phyloP scores from a whole-genome alignment of 2,113 vertebrate genomes.

The Hippoglossus stenolepis region DNA sequence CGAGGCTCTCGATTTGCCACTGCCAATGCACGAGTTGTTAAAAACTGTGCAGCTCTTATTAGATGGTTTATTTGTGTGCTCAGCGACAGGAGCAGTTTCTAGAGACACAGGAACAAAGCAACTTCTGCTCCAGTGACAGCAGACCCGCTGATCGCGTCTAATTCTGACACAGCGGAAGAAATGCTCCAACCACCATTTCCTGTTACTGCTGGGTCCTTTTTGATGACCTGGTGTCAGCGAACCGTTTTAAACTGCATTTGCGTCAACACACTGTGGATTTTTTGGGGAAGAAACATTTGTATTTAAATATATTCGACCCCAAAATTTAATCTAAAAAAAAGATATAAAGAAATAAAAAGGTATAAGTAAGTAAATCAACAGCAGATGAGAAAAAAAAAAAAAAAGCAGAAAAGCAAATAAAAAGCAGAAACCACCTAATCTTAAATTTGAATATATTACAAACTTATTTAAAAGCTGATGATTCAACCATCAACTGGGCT shows the following conservation, averaged over 20 bases:
- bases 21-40: too few species aligned
- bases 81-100: not conserved
- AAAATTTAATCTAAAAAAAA: not conserved
- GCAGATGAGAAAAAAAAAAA: too few species aligned
- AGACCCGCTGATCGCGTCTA: conserved; percentile 22
- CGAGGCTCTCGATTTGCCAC: not conserved
- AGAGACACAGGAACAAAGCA: conserved; percentile 2
- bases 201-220: conserved; percentile 54
- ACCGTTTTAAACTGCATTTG: not conserved
- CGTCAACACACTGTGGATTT: not conserved
- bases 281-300: not conserved
- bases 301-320: too few species aligned
- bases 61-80: not conserved
- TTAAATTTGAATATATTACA: too few species aligned
- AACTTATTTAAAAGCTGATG: too few species aligned
- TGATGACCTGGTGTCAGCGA: conserved; percentile 59
- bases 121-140: conserved; percentile 34
- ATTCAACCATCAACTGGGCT: too few species aligned
- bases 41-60: not conserved
- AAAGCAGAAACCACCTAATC: too few species aligned
- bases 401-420: not conserved
- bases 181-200: conserved; percentile 70
- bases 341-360: too few species aligned
- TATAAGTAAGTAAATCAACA: too few species aligned
- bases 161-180: conserved; percentile 76